phyloP scores from a whole-genome alignment of 2,797 vertebrate species.

The Stomatorhinus walkeri region DNA sequence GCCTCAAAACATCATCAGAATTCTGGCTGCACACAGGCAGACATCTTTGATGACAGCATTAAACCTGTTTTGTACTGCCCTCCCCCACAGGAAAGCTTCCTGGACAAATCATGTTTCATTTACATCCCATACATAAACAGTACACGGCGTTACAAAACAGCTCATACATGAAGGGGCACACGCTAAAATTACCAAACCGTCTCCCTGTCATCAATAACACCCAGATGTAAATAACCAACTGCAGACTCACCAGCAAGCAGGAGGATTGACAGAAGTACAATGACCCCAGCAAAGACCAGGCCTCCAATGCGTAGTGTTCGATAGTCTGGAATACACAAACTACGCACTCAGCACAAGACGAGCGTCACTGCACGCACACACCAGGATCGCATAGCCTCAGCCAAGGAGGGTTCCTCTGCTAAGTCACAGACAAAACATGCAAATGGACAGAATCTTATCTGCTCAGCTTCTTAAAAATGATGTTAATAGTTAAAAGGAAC shows the following conservation, averaged over 20 bases:
- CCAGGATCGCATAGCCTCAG: not conserved
- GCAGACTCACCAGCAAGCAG: conserved; percentile 55
- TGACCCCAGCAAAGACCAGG: conserved; percentile 52
- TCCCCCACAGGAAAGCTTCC: not conserved
- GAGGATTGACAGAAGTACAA: conserved; percentile 57
- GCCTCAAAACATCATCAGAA: not conserved
- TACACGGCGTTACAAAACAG: not conserved
- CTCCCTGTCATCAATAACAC: conserved; percentile 13
- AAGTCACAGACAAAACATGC: not conserved
- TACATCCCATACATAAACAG: not conserved
- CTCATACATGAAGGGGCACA: not conserved
- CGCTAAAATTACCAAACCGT: not conserved
- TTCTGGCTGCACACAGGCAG: not conserved
- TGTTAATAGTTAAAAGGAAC: not conserved
- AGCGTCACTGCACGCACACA: not conserved
- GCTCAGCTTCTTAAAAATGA: not conserved
- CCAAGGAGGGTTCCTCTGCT: not conserved
- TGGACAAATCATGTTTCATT: not conserved
- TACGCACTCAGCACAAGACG: not conserved
- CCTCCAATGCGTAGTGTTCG: conserved; percentile 56
- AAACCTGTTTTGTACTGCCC: not conserved
- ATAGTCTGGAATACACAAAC: conserved; percentile 53
- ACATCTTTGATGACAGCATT: not conserved
- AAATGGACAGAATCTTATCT: not conserved
- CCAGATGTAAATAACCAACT: not conserved